A percentile compares a stretch with the other conserved stretches of the same genome.
Evolutionary conservation across 2,113 vertebrate species (phyloP).

Genomic region (Spermophilus dauricus): DNA sequence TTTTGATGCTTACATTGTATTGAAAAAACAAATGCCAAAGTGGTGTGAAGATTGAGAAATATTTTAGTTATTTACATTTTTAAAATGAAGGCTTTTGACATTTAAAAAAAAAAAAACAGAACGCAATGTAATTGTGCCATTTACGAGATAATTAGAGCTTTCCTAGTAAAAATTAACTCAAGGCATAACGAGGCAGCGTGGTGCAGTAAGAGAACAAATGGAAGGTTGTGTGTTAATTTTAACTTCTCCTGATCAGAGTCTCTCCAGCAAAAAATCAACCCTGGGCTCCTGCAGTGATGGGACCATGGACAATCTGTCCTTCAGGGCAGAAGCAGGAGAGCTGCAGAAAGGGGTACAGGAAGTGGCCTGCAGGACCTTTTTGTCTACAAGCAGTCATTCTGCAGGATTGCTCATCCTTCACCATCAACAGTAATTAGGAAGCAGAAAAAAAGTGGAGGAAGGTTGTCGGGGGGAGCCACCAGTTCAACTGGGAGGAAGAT

Average conservation of each 20-base stretch:
- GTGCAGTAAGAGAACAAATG: not conserved
- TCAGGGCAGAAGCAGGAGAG: not conserved
- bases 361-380: rapidly evolving
- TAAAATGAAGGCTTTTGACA: constrained; percentile 31
- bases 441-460: not conserved
- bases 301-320: not conserved
- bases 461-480: not conserved
- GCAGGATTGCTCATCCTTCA: not conserved
- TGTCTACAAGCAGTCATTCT: not conserved
- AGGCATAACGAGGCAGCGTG: not conserved
- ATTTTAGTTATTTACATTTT: constrained; percentile 26
- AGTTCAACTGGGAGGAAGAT: not conserved
- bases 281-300: not conserved
- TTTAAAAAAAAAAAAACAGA: not conserved
- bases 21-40: not conserved
- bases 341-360: not conserved
- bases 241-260: rapidly evolving
- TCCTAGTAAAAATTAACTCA: constrained; percentile 31
- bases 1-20: not conserved
- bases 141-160: constrained; percentile 54
- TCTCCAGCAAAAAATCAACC: not conserved
- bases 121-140: not conserved
- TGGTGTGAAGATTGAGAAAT: not conserved
- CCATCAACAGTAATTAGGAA: not conserved
- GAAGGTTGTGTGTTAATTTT: not conserved